Conservation (phyloP, 2,888 invertebrate genomes). For the Parthenolecanium corni region DNA sequence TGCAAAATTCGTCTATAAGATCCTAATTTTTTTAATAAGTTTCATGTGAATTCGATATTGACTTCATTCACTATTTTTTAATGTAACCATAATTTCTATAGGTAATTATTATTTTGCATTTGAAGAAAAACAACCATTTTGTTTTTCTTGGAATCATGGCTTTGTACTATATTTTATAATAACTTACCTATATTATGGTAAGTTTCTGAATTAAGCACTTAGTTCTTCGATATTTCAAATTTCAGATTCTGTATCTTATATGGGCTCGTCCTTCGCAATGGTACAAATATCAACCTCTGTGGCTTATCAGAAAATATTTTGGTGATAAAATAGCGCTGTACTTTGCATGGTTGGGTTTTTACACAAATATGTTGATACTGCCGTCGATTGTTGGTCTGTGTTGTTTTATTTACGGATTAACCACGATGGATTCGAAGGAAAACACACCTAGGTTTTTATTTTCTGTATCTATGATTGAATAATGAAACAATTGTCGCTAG, state of each 20-base stretch:
- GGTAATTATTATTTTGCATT: too few species aligned
- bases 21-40: too few species aligned
- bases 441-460: conserved; percentile 56
- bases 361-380: conserved; percentile 76
- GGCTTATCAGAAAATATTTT: conserved; percentile 75
- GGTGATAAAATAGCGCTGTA: conserved; percentile 85
- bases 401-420: conserved; percentile 75
- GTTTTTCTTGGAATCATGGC: too few species aligned
- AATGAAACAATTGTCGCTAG: not conserved
- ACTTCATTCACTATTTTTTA: too few species aligned
- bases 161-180: too few species aligned
- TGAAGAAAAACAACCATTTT: too few species aligned
- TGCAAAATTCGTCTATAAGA: too few species aligned
- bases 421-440: conserved; percentile 65
- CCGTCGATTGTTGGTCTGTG: conserved; percentile 75
- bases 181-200: too few species aligned
- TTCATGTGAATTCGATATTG: too few species aligned
- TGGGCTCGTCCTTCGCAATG: conserved; percentile 86
- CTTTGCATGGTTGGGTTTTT: conserved; percentile 89
- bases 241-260: conserved; percentile 69
- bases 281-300: conserved; percentile 86
- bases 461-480: not conserved
- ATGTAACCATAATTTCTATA: too few species aligned
- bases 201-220: too few species aligned
- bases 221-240: too few species aligned